Evolutionary conservation across 2,888 invertebrate genomes (phyloP).

Genomic region (Ceratothoa steindachneri): DNA sequence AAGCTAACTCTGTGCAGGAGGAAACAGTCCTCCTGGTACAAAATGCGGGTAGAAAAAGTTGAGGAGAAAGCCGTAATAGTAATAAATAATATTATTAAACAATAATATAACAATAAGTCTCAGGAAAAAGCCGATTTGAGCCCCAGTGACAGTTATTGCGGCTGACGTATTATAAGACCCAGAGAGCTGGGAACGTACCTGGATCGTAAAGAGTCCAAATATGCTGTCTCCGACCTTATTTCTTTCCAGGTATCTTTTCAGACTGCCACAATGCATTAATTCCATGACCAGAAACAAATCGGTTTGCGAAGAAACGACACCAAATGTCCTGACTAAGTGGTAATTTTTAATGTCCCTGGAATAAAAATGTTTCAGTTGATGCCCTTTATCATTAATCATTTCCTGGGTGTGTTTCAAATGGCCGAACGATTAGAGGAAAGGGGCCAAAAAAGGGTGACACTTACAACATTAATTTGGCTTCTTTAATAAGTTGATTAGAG

Average conservation of each 20-base stretch:
- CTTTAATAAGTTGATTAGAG: not conserved
- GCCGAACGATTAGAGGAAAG: not conserved
- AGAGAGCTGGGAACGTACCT: not conserved
- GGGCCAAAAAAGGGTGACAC: not conserved
- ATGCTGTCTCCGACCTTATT: not conserved
- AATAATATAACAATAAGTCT: too few species aligned
- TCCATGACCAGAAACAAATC: conserved; percentile 29
- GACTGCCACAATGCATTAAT: conserved; percentile 15
- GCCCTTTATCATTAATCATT: too few species aligned
- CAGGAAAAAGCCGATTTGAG: too few species aligned
- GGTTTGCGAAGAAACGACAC: conserved; percentile 7
- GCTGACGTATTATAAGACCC: too few species aligned
- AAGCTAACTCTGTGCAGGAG: too few species aligned
- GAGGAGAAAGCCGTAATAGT: too few species aligned
- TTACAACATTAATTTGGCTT: not conserved
- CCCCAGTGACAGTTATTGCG: too few species aligned
- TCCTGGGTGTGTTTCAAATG: not conserved
- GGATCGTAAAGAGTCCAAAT: not conserved
- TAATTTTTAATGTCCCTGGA: conserved; percentile 27
- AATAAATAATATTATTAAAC: too few species aligned
- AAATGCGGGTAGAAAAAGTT: too few species aligned
- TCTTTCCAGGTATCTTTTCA: conserved; percentile 12
- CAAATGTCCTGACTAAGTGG: conserved; percentile 27
- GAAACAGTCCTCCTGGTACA: too few species aligned
- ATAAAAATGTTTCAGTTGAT: not conserved